Evolutionary conservation across 2,113 vertebrate genomes (phyloP), one percentile per base, ranked within the genome.

Genomic region (Paramormyrops kingsleyae): DNA sequence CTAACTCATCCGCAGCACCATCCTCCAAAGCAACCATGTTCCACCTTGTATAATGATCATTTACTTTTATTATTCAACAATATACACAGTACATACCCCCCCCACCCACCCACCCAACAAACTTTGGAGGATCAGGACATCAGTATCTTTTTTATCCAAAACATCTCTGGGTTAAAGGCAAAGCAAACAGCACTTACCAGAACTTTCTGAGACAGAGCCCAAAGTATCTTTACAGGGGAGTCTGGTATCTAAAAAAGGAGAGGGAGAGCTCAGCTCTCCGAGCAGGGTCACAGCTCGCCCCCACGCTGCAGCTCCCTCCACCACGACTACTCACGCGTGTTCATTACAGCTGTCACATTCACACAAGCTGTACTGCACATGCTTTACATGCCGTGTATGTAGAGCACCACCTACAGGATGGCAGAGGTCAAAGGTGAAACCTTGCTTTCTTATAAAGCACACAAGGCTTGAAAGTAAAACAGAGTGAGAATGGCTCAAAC

Each of bases 21-120:
- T 44, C 42, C 39, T 83, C 35, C 77, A 44, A 83, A 83, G 19
- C 42, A 42, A 31, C 10, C 62, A 70, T 70, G 9, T 27, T 70
- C n/a, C 62, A 70, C 62, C n/a, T 70, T 12, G n/a, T 70, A 70
- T 70, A 31, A 13, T 70, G 62, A 31, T 70, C 62, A 31, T 27
- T 83, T 86, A 47, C 44, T 86, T 86, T 86, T 86, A 86, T 86
- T 86, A 86, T 70, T 70, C 62, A 86, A 86, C 83, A 86, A 47
- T 86, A 86, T 86, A 46, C 83, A 86, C 46, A 86, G 46, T 85
- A 85, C 62, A 66, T 31, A 66, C 21, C 19, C 59, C 59, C 8
- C 59, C 59, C 59, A 2, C 17, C 24, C 21, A 0, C 83, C 46
- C 19, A 6, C 10, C 44, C 44, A 49, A 9, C 44, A 83, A 27